Evolutionary conservation across 2,113 vertebrate genomes (phyloP), one percentile per base, ranked within the genome.

Genomic region (Pithys albifrons): DNA sequence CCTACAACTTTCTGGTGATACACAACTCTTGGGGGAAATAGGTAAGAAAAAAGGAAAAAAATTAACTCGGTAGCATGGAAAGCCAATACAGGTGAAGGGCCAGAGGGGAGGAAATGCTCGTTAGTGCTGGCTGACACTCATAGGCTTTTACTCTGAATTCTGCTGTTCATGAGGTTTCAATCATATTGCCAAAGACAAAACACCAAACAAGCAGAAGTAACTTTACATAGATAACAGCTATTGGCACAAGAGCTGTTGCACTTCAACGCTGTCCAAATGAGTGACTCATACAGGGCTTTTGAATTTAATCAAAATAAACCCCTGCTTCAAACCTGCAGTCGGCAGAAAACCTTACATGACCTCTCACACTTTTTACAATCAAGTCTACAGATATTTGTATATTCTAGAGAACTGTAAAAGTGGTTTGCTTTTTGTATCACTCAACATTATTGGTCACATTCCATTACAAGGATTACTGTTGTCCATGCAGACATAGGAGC

Each of bases 251-350:
- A 61, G n/a, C 23, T 84, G 69, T 55, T 94, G 64, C 54, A 59
- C 65, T 80, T 71, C 5, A 77, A 66, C 4, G 2, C 77, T 61
- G 48, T 45, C 91, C 84, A 95, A 85, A 64, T 1, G 2, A 39
- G 79, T 94, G 89, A 96, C 64, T 76, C 89, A 75, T 5, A 10
- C 14, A 48, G 69, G 35, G 10, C 61, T 89, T 95, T 91, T 72
- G 41, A 33, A 79, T 88, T 64, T 41, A 57, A 90, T 80, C 86
- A 93, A 7, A 31, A 45, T 24, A 92, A 88, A 59, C 14, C 43
- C 51, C 73, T 35, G 33, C 49, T 91, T 82, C 69, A 61, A 37
- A 72, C 70, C 12, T 28, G 9, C 45, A 62, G 61, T 7, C 77
- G 72, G 77, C 52, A 52, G 35, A 85, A 88, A 91, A 70, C 84